Evolutionary conservation across 2,113 vertebrate genomes (phyloP).

Genomic region (Entelurus aequoreus): DNA sequence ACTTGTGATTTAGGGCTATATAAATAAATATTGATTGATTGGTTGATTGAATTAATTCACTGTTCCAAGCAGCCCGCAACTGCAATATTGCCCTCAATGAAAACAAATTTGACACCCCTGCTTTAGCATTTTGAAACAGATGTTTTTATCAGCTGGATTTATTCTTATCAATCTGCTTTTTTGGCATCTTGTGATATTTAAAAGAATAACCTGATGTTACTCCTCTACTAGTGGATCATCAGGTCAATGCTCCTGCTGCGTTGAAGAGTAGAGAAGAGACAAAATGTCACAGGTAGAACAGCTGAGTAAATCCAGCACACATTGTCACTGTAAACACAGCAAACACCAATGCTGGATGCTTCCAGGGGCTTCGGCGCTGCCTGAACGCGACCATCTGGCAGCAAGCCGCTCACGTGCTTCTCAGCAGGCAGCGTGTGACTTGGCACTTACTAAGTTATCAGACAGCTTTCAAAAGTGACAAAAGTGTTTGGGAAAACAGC

Average conservation of each 20-base stretch:
- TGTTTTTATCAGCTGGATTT: background rate
- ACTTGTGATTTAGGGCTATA: no score
- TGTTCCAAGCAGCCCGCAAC: no score
- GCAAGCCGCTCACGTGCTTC: constrained; percentile 1
- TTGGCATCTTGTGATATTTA: background rate
- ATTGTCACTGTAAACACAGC: constrained; percentile 36
- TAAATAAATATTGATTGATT: no score
- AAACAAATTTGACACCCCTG: no score
- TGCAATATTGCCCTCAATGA: background rate
- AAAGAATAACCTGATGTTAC: background rate
- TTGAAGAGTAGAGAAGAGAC: constrained; percentile 9
- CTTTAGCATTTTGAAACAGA: background rate
- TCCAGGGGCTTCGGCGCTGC: constrained; percentile 54
- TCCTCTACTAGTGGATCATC: background rate
- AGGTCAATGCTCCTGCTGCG: background rate
- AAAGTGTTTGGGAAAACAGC: background rate
- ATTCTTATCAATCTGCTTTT: no score
- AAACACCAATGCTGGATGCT: constrained; percentile 52
- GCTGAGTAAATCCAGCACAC: constrained; percentile 54
- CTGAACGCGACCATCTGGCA: constrained; percentile 30
- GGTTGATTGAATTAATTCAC: no score
- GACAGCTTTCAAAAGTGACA: background rate
- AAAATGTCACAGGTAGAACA: constrained; percentile 25
- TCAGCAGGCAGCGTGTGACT: background rate
- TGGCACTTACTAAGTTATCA: background rate